These are phyloP conservation scores for Anthonomus grandis DNA, from an alignment of 1,140 invertebrate species.

Conservation along the genomic window DNA sequence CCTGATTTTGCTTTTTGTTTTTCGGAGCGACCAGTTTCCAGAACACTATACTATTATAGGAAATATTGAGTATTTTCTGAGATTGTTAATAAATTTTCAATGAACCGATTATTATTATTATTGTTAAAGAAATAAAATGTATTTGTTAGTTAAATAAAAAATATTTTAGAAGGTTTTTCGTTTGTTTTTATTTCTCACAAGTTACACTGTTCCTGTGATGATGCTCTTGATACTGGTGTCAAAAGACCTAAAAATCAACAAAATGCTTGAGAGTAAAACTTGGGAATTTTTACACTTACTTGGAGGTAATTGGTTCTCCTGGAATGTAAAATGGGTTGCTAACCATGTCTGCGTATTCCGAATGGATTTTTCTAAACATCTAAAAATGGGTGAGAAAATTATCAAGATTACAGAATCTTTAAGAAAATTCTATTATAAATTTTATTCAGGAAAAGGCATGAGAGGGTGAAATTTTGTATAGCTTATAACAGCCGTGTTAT, in stretches of 20 bases:
- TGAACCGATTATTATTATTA: neutral
- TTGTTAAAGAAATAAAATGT: constrained; percentile 18
- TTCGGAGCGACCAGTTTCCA: neutral
- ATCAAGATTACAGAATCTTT: neutral
- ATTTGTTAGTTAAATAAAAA: constrained; percentile 26
- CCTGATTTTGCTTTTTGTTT: neutral
- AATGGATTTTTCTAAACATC: constrained; percentile 89
- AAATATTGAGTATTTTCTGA: constrained; percentile 1
- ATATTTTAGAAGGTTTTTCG: constrained; percentile 16
- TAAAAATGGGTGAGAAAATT: constrained; percentile 39
- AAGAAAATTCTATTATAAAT: neutral
- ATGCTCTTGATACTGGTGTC: constrained; percentile 61
- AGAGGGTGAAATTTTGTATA: no score
- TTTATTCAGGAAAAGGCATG: constrained; percentile 1
- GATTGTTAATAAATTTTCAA: constrained; percentile 5
- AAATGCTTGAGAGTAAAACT: neutral
- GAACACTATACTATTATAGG: neutral
- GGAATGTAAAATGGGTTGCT: constrained; percentile 95
- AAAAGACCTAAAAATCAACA: constrained; percentile 56
- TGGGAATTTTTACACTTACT: constrained; percentile 54
- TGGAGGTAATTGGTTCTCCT: constrained; percentile 75
- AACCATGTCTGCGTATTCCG: constrained; percentile 86
- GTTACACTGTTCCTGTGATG: constrained; percentile 52
- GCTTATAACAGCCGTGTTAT: no score
- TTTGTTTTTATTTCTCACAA: neutral